phyloP scores from a whole-genome alignment of 2,113 vertebrate species.

The Harpagus bidentatus region DNA sequence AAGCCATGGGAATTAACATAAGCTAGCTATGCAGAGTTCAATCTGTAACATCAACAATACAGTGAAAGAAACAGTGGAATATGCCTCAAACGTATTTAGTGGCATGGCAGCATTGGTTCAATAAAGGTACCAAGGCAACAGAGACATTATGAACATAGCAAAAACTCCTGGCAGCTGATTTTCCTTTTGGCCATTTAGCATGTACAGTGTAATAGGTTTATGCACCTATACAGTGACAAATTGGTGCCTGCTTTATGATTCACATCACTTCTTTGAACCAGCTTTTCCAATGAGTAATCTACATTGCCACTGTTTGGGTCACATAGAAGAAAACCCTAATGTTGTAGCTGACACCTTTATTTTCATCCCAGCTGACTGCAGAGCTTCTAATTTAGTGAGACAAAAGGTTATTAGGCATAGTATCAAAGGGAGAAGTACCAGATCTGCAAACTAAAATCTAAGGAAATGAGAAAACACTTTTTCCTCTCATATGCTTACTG shows the following conservation, averaged over 20 bases:
- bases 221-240: background rate
- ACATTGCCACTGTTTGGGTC: background rate
- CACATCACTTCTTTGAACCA: background rate
- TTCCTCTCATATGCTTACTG: background rate
- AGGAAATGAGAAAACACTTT: background rate
- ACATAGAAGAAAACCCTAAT: background rate
- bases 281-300: background rate
- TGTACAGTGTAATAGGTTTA: background rate
- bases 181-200: background rate
- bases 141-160: background rate
- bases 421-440: background rate
- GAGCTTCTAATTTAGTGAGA: background rate
- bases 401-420: background rate
- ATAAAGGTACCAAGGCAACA: background rate
- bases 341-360: background rate
- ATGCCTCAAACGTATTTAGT: background rate
- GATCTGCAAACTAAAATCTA: background rate
- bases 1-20: background rate
- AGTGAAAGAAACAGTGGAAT: background rate
- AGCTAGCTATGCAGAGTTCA: background rate
- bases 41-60: background rate
- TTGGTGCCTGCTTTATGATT: background rate
- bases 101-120: background rate
- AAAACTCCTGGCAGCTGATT: background rate
- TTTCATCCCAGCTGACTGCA: background rate